These are phyloP conservation scores for Drosophila micromelanica DNA, from an alignment of 1,140 invertebrate species.

Conservation along the genomic window DNA sequence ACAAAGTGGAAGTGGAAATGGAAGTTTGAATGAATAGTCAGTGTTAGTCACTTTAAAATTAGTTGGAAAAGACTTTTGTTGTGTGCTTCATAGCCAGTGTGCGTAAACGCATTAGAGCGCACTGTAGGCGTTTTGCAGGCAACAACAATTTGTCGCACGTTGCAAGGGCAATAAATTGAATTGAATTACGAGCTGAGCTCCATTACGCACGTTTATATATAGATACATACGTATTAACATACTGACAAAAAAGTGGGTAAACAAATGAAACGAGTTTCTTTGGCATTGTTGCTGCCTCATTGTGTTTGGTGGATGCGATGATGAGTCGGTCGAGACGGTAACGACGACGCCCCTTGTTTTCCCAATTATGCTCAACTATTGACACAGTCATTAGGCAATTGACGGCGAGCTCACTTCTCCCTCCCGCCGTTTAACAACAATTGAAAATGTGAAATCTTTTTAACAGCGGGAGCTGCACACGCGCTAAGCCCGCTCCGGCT, in stretches of 20 bases:
- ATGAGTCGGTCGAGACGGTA: slow-evolving; percentile 29
- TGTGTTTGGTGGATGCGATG: slow-evolving; percentile 25
- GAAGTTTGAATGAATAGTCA: slow-evolving; percentile 37
- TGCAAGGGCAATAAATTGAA: slow-evolving; percentile 39
- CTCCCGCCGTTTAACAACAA: slow-evolving; percentile 29
- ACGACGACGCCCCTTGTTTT: slow-evolving; percentile 54
- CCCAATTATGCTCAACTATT: slow-evolving; percentile 79
- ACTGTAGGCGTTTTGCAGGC: slow-evolving; percentile 17
- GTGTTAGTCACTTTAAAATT: slow-evolving; percentile 63
- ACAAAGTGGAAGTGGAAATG: slow-evolving; percentile 74
- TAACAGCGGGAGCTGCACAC: slow-evolving; percentile 47
- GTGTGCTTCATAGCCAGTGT: slow-evolving; percentile 5
- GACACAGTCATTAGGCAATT: slow-evolving; percentile 68
- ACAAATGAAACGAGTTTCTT: slow-evolving; percentile 59
- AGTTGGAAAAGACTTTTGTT: slow-evolving; percentile 44
- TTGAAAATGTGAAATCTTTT: slow-evolving; percentile 54
- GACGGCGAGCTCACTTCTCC: slow-evolving; percentile 26
- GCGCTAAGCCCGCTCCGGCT: slow-evolving; percentile 5
- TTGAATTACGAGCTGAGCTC: slow-evolving; percentile 14
- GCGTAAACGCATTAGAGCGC: slow-evolving; percentile 22
- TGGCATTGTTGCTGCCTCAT: neutral
- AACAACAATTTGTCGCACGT: slow-evolving; percentile 32
- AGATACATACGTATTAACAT: neutral
- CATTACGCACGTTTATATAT: slow-evolving; percentile 4
- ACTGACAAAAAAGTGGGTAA: slow-evolving; percentile 59